Percentiles rank a stretch among this genome's conserved stretches.
Evolutionary conservation across 2,113 vertebrate genomes (phyloP).

Genomic region (Numenius arquata): DNA sequence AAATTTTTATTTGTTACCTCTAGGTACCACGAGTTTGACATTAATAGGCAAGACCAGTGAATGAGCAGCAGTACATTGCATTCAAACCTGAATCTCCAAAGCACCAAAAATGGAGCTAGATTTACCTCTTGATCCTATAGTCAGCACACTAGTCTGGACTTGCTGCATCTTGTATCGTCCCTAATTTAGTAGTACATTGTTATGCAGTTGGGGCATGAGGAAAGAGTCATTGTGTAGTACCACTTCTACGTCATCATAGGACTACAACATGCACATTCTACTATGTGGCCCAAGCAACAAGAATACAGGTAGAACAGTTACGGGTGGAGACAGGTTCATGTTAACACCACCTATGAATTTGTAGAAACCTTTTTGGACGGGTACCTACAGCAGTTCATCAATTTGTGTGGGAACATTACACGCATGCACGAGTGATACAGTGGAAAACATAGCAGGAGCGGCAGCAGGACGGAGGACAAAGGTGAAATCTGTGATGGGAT

Average conservation of each 20-base stretch:
- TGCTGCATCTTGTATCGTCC: slow-evolving; percentile 67
- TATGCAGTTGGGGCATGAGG: slow-evolving; percentile 65
- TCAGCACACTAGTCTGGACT: slow-evolving; percentile 66
- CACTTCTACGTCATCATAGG: slow-evolving; percentile 84
- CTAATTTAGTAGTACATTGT: slow-evolving; percentile 73
- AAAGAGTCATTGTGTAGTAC: slow-evolving; percentile 75
- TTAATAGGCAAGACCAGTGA: slow-evolving; percentile 74
- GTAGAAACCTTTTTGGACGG: slow-evolving; percentile 76
- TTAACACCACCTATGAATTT: slow-evolving; percentile 86
- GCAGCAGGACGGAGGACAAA: slow-evolving; percentile 77
- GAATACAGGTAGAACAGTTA: slow-evolving; percentile 80
- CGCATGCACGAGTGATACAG: slow-evolving; percentile 83
- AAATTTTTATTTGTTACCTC: slow-evolving; percentile 76
- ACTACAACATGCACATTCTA: slow-evolving; percentile 94
- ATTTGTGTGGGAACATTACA: slow-evolving; percentile 71
- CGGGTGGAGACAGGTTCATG: slow-evolving; percentile 69
- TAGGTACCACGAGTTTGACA: slow-evolving; percentile 72
- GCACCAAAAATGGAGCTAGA: slow-evolving; percentile 74
- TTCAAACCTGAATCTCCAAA: slow-evolving; percentile 67
- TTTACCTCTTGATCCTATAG: slow-evolving; percentile 63
- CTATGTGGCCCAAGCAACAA: slow-evolving; percentile 84
- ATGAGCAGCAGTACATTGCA: slow-evolving; percentile 68
- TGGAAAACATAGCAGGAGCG: slow-evolving; percentile 63
- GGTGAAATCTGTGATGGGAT: slow-evolving; percentile 71
- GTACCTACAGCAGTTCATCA: slow-evolving; percentile 78